A percentile compares a stretch with the other conserved stretches of the same genome.
Evolutionary conservation across 1,140 invertebrate genomes (phyloP).

Genomic region (Drosophila truncata): DNA sequence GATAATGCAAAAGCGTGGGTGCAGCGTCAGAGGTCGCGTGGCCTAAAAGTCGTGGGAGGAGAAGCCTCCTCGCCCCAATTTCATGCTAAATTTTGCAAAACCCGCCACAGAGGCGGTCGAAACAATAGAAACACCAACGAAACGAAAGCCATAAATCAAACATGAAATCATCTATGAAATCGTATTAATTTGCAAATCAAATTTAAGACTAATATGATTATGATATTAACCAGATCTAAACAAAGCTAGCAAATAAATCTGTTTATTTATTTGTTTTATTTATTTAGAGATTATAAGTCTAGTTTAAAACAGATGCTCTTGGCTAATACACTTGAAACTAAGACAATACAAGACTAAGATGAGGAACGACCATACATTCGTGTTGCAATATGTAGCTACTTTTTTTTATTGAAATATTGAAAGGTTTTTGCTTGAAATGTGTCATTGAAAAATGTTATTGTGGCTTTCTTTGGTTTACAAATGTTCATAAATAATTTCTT

Average conservation of each 20-base stretch:
- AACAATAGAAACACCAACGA: constrained; percentile 10
- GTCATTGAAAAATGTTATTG: no score
- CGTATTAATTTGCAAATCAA: constrained; percentile 2
- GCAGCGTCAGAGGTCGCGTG: constrained; percentile 58
- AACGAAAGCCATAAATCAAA: constrained; percentile 1
- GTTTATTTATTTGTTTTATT: neutral
- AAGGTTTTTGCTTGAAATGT: no score
- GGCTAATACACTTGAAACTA: neutral
- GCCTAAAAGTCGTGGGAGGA: constrained; percentile 19
- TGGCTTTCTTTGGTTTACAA: neutral
- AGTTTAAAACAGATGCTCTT: neutral
- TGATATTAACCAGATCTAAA: neutral
- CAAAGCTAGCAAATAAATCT: neutral
- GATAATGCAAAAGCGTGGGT: constrained; percentile 59
- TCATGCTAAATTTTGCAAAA: constrained; percentile 49
- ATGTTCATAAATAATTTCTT: no score
- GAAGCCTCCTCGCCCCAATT: constrained; percentile 43
- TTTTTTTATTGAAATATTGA: no score
- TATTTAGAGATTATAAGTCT: neutral
- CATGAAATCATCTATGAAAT: neutral
- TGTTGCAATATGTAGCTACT: no score
- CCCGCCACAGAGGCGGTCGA: constrained; percentile 12
- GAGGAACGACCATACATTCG: no score
- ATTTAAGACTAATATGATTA: constrained; percentile 8
- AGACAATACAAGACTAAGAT: no score